These are phyloP conservation scores for Rhea pennata DNA, from an alignment of 2,113 vertebrate species.

Conservation along the genomic window DNA sequence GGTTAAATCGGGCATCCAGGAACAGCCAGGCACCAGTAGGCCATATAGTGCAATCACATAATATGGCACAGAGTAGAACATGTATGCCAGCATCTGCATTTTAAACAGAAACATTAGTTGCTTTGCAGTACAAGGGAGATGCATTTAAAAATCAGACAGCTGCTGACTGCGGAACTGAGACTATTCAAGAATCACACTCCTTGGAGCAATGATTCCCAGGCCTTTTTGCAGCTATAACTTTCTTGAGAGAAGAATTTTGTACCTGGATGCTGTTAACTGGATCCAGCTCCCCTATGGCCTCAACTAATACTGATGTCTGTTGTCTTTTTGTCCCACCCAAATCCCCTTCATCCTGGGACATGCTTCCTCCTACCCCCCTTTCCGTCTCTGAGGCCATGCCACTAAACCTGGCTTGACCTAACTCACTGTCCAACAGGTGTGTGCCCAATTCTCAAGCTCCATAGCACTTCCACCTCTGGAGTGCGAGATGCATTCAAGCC, in stretches of 20 bases:
- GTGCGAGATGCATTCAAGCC: neutral
- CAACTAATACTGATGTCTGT: neutral
- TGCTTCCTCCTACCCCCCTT: neutral
- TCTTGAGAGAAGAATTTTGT: neutral
- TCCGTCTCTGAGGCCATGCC: neutral
- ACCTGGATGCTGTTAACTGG: neutral
- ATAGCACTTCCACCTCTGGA: neutral
- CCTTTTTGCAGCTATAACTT: neutral
- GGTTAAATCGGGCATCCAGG: conserved; percentile 90
- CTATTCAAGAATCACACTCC: neutral
- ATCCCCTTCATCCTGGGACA: neutral
- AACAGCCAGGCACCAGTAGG: conserved; percentile 89
- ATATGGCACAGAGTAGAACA: conserved; percentile 92
- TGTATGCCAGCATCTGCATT: conserved; percentile 88
- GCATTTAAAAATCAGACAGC: neutral
- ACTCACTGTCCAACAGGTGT: neutral
- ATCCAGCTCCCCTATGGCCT: neutral
- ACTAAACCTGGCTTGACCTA: neutral
- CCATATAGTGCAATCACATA: conserved; percentile 86
- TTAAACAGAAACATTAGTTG: conserved; percentile 16
- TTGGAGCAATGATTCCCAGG: neutral
- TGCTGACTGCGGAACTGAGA: neutral
- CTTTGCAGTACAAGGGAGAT: neutral
- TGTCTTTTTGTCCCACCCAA: neutral
- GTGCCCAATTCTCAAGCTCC: neutral